Base-by-base conservation (phyloP, 2,113 vertebrate species). In the Ia io region DNA sequence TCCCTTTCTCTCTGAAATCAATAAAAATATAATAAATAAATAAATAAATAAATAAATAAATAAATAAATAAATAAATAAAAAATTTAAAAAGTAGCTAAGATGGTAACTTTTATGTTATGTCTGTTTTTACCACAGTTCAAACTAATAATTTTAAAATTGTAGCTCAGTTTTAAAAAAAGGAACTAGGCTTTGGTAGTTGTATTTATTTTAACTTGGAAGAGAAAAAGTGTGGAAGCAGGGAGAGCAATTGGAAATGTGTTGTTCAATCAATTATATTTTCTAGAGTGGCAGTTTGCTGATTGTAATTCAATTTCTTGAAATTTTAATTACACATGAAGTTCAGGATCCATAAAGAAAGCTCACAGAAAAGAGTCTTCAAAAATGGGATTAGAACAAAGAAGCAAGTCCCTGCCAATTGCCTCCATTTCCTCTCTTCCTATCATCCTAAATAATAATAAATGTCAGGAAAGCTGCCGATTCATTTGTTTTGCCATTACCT, bases 381-480 rank as follows among this genome's bases (percentile, higher is more conserved):
- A 77, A 84, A 30, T 35, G 37, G 25, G 77, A 37, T 95, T 73
- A 95, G 65, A 74, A 89, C 23, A 79, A 93, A 93, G 51, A 91
- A 87, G 17, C 17, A 65, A 70, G 28, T 59, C 28, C 61, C 28
- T 85, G 47, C 63, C 80, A 59, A 8, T 37, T 63, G 22, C 9
- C 17, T 82, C 49, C 23, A 8, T 91, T 73, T 37, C n/a, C 16
- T 47, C 40, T 79, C n/a, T 84, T 70, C 32, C 32, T 90, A 14
- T 59, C 51, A 61, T 35, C 44, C 59, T 94, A 40, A 91, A 70
- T 78, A 85, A 56, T 69, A 51, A 4, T 61, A 76, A 74, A 51
- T 87, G 67, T 47, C 44, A 85, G 65, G 1, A 49, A 87, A 35
- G 13, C 61, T 44, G 18, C 14, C 35, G 85, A 56, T 37, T 91